Evolutionary conservation across 2,797 vertebrate genomes (phyloP), one percentile per base, ranked within the genome.

Genomic region (Falco rusticolus): DNA sequence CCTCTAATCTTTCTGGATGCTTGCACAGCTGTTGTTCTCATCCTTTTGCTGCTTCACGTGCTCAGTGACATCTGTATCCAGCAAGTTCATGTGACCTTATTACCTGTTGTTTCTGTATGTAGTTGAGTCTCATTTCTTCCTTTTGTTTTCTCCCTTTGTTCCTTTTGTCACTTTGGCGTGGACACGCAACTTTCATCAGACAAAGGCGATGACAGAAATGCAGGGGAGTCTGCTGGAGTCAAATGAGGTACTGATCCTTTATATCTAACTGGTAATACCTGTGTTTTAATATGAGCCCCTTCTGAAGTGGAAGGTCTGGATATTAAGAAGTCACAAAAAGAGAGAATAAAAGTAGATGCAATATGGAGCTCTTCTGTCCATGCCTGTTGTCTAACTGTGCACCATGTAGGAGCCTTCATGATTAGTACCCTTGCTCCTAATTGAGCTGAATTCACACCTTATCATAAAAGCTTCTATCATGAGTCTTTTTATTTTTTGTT

Each of bases 191-290:
- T 96, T 96, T 56, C 92, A 90, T 87, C 97, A 97, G 97, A 97
- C 97, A 97, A 97, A 97, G 96, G 97, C 88, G 89, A 92, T 97
- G 96, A 84, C 97, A 97, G 97, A 95, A 95, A 94, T 97, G 97
- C 97, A 97, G 95, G 96, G 97, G 86, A 97, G 94, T 95, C 96
- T 80, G 93, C 94, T 97, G 97, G 96, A 96, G 77, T 83, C 95
- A 37, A 80, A 91, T 45, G 95, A 98, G 97, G 96, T 97, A 95
- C 91, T 76, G 72, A 77, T 60, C 54, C 81, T 94, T 97, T 94
- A 48, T 95, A 15, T 94, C 88, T 93, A 34, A 50, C 80, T 83
- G 74, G 53, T 83, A 63, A 56, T 84, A 9, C 78, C 65, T 65
- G 43, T 87, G n/a, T 75, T 80, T 68, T 50, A 5, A 18, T 59